These are phyloP conservation scores for Nematostella vectensis DNA, from an alignment of 92 coral and sea anemone genomes.

Conservation along the genomic window DNA sequence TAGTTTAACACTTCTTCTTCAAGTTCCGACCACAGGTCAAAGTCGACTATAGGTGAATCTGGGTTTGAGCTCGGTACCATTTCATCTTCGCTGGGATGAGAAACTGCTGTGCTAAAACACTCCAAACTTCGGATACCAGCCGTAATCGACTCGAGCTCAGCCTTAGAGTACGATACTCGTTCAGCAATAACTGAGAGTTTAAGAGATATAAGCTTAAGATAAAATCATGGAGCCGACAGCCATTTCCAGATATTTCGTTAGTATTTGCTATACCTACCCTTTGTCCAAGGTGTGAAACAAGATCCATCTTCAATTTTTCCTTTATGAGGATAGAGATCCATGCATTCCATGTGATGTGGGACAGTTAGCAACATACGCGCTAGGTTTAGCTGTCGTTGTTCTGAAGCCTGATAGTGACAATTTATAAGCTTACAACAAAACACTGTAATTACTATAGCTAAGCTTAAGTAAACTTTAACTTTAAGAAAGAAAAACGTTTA, in stretches of 20 bases:
- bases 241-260: no score
- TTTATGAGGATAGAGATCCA: slow-evolving; percentile 53
- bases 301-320: slow-evolving; percentile 20
- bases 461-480: no score
- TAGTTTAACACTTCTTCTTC: slow-evolving; percentile 72
- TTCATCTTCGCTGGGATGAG: slow-evolving; percentile 39
- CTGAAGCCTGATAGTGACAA: slow-evolving; percentile 47
- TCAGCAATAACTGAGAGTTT: no score
- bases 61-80: slow-evolving; percentile 89
- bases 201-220: no score
- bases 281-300: slow-evolving; percentile 30
- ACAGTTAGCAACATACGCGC: slow-evolving; percentile 56
- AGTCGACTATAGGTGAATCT: slow-evolving; percentile 69
- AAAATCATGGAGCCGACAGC: no score
- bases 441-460: no score
- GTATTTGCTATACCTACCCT: no score
- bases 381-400: slow-evolving; percentile 37
- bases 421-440: neutral
- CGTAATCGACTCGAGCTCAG: no score
- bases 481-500: neutral
- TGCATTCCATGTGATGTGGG: slow-evolving; percentile 63
- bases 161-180: no score
- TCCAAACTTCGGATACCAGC: no score
- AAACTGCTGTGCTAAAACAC: no score
- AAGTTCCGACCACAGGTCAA: slow-evolving; percentile 73